A percentile compares a stretch with the other conserved stretches of the same genome.
phyloP scores from a whole-genome alignment of 1,140 invertebrate genomes.

The Spodoptera litura region DNA sequence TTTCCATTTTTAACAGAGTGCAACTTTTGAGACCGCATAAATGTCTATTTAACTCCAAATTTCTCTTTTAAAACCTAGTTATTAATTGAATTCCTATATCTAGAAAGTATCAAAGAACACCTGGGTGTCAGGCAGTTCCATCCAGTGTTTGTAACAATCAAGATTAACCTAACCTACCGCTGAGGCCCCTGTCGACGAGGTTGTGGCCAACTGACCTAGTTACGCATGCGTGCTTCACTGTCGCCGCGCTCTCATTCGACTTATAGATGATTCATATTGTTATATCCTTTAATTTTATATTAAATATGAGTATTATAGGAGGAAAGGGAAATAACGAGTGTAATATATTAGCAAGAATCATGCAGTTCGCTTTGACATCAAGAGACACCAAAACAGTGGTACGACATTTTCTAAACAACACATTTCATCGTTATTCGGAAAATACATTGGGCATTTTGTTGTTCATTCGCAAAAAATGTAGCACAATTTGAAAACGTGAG shows the following conservation, averaged over 20 bases:
- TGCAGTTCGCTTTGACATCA: too few relatives aligned
- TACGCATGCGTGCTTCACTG: constrained; percentile 43
- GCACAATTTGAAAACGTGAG: too few relatives aligned
- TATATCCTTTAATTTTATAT: constrained; percentile 34
- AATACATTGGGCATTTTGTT: too few relatives aligned
- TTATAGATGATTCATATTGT: constrained; percentile 36
- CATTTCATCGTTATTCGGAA: too few relatives aligned
- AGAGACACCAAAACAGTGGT: too few relatives aligned
- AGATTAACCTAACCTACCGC: constrained; percentile 49
- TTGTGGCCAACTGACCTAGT: constrained; percentile 57
- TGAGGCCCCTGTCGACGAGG: constrained; percentile 49
- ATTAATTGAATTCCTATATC: neutral
- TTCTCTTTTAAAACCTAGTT: neutral
- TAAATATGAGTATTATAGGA: neutral
- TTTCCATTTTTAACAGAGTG: neutral
- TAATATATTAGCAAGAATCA: too few relatives aligned
- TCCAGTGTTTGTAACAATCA: constrained; percentile 41
- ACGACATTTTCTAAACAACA: too few relatives aligned
- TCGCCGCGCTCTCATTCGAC: constrained; percentile 41
- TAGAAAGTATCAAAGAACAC: neutral
- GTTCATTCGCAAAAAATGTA: too few relatives aligned
- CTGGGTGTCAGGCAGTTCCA: neutral
- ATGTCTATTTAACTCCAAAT: neutral
- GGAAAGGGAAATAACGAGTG: too few relatives aligned
- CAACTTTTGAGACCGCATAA: neutral